Conservation (phyloP, 1,140 invertebrate species). For the Cyclina sinensis region DNA sequence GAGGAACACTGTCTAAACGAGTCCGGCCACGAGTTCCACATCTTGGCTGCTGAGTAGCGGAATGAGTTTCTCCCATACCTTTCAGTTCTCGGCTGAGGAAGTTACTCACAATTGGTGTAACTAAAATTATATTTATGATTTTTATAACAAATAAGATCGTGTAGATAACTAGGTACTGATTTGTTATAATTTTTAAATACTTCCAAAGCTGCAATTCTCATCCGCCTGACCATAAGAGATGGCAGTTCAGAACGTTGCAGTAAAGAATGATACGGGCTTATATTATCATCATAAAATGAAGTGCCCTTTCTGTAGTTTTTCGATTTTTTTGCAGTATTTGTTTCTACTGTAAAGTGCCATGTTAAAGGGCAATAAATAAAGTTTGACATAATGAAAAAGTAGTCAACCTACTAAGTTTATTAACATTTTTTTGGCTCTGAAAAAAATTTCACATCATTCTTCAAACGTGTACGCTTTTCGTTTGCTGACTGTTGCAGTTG, state of each 20-base stretch:
- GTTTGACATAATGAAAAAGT: conserved; percentile 9
- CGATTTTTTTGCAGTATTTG: no score
- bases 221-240: background rate
- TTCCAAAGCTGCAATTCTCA: background rate
- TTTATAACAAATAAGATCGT: conserved; percentile 13
- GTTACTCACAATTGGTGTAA: background rate
- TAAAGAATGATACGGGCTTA: background rate
- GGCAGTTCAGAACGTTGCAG: background rate
- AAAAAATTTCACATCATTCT: no score
- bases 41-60: conserved; percentile 8
- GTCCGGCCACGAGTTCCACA: background rate
- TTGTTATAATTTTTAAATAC: background rate
- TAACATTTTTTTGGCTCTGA: no score
- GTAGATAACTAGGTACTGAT: background rate
- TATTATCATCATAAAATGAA: background rate
- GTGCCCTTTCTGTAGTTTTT: no score
- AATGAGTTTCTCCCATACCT: background rate
- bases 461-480: no score
- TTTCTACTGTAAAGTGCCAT: no score
- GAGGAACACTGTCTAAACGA: background rate
- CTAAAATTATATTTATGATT: no score
- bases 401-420: background rate
- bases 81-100: conserved; percentile 25
- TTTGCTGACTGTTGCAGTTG: no score
- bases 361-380: no score